Base-by-base conservation (phyloP, 2,888 invertebrate species). In the Luffia ferchaultella region DNA sequence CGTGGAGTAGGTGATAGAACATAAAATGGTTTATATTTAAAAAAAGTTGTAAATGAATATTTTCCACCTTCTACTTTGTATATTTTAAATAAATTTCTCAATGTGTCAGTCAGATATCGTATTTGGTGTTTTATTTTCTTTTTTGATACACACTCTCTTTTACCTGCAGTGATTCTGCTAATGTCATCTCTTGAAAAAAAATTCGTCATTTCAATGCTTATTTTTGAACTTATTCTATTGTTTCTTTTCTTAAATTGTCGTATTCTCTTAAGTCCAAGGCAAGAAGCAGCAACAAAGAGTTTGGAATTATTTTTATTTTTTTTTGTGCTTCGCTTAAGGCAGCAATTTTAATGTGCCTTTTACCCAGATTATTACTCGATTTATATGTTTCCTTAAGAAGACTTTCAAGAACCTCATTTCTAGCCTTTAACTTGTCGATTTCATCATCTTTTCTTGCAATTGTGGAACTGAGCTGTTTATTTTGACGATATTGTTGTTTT, bases 31-130 rank as follows among this genome's bases (percentile, higher is more conserved):
- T 52, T 52, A 20, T 9, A 16, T 42, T 18, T 45, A 30, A 20
- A 51, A 53, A 53, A 50, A n/a, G 50, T 53, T 15, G 48, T 48
- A 42, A 50, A 53, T 19, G 48, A 41, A 20, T 48, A 50, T 12
- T 20, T 41, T 15, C 50, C 50, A 20, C 53, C 53, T 20, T 53
- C 48, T 2, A 5, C 43, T 43, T 16, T 43, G 16, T 9, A 43
- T 43, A n/a, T 43, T 42, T 52, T 19, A 46, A 18, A 52, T n/a
- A 20, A n/a, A 20, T 52, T 52, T 17, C 18, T 12, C 5, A 50
- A 16, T 16, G 49, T 52, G 18, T 52, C 50, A 40, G 45, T 45
- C 30, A 50, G 45, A 41, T 43, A 43, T 16, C 43, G 7, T 7
- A 43, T 43, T 16, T 43, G 43, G 9, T 9, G n/a, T 43, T 43